These are phyloP conservation scores for Sinohyriopsis cumingii DNA, from an alignment of 2,888 invertebrate species.

Conservation along the genomic window DNA sequence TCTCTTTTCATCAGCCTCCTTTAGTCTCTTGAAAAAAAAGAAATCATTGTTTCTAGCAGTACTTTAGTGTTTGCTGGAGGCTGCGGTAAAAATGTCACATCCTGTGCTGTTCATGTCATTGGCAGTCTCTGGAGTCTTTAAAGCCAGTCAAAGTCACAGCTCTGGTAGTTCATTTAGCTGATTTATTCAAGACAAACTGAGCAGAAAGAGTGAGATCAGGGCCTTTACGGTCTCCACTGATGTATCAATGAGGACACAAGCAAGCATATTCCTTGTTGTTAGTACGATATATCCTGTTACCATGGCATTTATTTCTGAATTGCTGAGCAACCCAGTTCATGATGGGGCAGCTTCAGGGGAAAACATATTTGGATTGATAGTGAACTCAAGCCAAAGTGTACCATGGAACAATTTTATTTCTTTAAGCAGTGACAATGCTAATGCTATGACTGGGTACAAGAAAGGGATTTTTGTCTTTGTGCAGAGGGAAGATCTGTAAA, in stretches of 20 bases:
- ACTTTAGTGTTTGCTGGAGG: too few species aligned
- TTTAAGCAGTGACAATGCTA: conserved; percentile 28
- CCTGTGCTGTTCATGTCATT: too few species aligned
- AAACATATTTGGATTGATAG: not conserved
- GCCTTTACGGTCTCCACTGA: conserved; percentile 8
- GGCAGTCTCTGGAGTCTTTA: too few species aligned
- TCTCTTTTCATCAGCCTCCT: too few species aligned
- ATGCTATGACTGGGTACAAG: conserved; percentile 25
- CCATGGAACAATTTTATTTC: conserved; percentile 27
- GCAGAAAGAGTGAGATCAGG: conserved; percentile 7
- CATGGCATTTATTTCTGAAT: conserved; percentile 7
- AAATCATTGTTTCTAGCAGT: too few species aligned
- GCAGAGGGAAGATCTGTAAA: too few species aligned
- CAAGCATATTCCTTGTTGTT: conserved; percentile 12
- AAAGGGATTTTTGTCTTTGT: conserved; percentile 12
- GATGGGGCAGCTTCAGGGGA: conserved; percentile 4
- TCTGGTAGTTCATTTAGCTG: not conserved
- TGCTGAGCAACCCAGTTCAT: conserved; percentile 7
- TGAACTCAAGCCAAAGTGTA: not conserved
- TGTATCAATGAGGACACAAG: conserved; percentile 7
- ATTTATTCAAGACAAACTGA: not conserved
- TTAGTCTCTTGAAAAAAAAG: too few species aligned
- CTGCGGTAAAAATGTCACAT: too few species aligned
- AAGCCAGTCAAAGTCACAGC: conserved; percentile 1
- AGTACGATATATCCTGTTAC: conserved; percentile 2